Percentiles rank a stretch among this genome's conserved stretches.
These are phyloP conservation scores for Ceratosolen fusciceps DNA, from an alignment of 1,140 invertebrate species.

Conservation along the genomic window DNA sequence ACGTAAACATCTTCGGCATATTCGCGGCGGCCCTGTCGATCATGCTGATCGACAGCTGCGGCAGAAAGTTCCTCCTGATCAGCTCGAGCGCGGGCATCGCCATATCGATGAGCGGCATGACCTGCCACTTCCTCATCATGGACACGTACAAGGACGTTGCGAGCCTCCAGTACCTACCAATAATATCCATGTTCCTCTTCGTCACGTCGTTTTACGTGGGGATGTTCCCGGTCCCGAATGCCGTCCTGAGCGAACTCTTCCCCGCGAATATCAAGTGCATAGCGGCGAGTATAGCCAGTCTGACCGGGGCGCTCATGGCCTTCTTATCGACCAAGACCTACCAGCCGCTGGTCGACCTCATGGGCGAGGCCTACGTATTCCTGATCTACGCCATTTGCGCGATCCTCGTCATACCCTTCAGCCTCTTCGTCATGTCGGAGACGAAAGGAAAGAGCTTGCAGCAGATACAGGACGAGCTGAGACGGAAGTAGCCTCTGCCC, in stretches of 20 bases:
- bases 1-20: conserved; percentile 78
- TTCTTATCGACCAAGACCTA: conserved; percentile 83
- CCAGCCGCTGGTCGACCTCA: conserved; percentile 74
- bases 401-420: conserved; percentile 73
- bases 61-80: conserved; percentile 78
- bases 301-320: conserved; percentile 79
- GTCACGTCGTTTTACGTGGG: conserved; percentile 67
- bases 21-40: conserved; percentile 70
- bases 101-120: conserved; percentile 72
- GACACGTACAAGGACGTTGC: conserved; percentile 67
- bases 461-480: conserved; percentile 57
- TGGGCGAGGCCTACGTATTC: conserved; percentile 65
- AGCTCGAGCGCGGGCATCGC: conserved; percentile 73
- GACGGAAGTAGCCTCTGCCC: neutral
- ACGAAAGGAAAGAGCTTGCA: conserved; percentile 84
- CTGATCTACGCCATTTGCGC: conserved; percentile 63
- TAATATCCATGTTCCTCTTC: conserved; percentile 50
- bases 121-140: conserved; percentile 76
- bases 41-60: conserved; percentile 78
- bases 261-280: conserved; percentile 78
- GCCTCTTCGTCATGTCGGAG: conserved; percentile 79
- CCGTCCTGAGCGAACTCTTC: conserved; percentile 81
- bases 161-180: conserved; percentile 53
- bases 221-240: conserved; percentile 79
- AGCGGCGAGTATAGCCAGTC: conserved; percentile 78